phyloP scores from a whole-genome alignment of 2,113 vertebrate genomes.

The Etheostoma cragini region DNA sequence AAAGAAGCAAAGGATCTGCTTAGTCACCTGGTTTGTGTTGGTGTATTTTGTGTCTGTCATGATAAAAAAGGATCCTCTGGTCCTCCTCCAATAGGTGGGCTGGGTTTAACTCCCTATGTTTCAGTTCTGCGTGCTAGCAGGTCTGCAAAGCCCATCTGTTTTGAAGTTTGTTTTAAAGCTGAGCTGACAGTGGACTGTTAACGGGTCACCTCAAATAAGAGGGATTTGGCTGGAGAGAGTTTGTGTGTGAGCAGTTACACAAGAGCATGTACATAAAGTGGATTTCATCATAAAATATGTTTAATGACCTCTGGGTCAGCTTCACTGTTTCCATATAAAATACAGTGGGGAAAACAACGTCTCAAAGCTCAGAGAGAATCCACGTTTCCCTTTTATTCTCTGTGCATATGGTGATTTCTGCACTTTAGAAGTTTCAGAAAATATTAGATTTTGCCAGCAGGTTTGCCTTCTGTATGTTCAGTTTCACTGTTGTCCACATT shows the following conservation, averaged over 20 bases:
- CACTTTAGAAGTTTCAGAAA: neutral
- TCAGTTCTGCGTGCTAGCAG: neutral
- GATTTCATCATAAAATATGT: constrained; percentile 31
- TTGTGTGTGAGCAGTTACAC: constrained; percentile 9
- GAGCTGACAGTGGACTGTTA: constrained; percentile 29
- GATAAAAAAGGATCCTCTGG: constrained; percentile 32
- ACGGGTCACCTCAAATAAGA: constrained; percentile 31
- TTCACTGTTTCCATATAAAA: constrained; percentile 33
- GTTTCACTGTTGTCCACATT: neutral
- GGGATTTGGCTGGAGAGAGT: neutral
- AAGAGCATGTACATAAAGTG: constrained; percentile 25
- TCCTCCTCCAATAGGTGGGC: constrained; percentile 16
- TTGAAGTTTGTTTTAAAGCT: constrained; percentile 20
- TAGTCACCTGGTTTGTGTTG: constrained; percentile 55
- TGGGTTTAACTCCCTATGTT: constrained; percentile 13
- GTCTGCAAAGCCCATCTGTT: neutral
- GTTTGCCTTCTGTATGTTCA: neutral
- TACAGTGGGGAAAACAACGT: neutral
- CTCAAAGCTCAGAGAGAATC: neutral
- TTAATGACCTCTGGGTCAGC: constrained; percentile 28
- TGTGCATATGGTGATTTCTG: neutral
- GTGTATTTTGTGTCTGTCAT: constrained; percentile 44
- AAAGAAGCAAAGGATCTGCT: constrained; percentile 51
- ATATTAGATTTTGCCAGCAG: neutral
- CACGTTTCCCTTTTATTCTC: neutral